These are phyloP conservation scores for Lycophotia porphyrea DNA, from an alignment of 2,888 invertebrate genomes.

Conservation along the genomic window DNA sequence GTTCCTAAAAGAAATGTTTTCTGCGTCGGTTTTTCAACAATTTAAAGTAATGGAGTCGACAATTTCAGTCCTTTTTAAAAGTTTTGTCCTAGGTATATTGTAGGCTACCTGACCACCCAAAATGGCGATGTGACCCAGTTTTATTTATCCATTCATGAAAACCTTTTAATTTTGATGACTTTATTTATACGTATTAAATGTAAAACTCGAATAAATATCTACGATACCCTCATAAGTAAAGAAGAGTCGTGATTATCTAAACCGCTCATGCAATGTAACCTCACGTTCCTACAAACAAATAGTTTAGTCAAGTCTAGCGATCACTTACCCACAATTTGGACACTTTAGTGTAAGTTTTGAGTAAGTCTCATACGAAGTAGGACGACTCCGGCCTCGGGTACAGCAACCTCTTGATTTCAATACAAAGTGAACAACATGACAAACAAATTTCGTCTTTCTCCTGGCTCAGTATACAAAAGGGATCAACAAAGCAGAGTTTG, in stretches of 20 bases:
- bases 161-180: neutral
- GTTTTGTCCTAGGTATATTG: neutral
- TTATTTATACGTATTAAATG: neutral
- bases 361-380: conserved; percentile 4
- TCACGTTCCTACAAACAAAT: conserved; percentile 20
- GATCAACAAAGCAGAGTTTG: conserved; percentile 12
- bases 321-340: conserved; percentile 25
- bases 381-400: neutral
- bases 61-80: neutral
- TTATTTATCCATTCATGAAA: neutral
- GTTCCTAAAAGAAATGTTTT: conserved; percentile 1
- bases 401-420: conserved; percentile 28
- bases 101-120: neutral
- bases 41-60: neutral
- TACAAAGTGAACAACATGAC: conserved; percentile 31
- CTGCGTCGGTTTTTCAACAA: neutral
- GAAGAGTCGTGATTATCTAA: neutral
- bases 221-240: neutral
- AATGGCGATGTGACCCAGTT: neutral
- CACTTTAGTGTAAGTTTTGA: conserved; percentile 25
- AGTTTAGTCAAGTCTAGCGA: conserved; percentile 34
- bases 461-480: conserved; percentile 8
- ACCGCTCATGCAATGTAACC: neutral
- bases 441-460: conserved; percentile 17
- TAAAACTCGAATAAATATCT: neutral